Evolutionary conservation across 2,888 invertebrate species (phyloP).

Genomic region (Crocallis elinguaria): DNA sequence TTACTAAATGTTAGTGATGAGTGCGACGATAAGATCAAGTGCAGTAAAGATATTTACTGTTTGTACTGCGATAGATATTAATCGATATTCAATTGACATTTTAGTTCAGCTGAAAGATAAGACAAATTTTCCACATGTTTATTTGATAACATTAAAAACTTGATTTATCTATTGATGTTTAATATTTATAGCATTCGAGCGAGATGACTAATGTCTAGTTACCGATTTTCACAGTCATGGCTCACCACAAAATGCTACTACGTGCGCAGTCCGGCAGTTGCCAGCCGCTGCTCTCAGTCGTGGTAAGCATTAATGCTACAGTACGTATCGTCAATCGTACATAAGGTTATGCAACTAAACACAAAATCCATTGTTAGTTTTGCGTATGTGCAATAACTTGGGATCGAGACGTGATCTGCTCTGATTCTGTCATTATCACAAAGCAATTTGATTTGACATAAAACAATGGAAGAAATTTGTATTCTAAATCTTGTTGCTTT

Average conservation of each 20-base stretch:
- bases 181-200: background rate
- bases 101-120: background rate
- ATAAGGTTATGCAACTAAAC: slow-evolving; percentile 40
- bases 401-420: slow-evolving; percentile 31
- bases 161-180: background rate
- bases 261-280: slow-evolving; percentile 23
- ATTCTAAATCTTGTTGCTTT: slow-evolving; percentile 19
- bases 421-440: slow-evolving; percentile 31
- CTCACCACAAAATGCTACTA: slow-evolving; percentile 24
- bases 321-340: slow-evolving; percentile 32
- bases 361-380: slow-evolving; percentile 34
- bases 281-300: slow-evolving; percentile 12
- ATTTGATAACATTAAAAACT: background rate
- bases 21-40: slow-evolving; percentile 28
- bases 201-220: background rate
- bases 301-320: slow-evolving; percentile 36
- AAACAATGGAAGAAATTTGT: background rate
- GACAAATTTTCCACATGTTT: slow-evolving; percentile 1
- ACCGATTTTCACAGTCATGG: slow-evolving; percentile 18
- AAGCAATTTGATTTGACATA: slow-evolving; percentile 6
- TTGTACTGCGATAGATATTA: background rate
- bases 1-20: slow-evolving; percentile 56
- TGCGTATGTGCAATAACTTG: slow-evolving; percentile 24
- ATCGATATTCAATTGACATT: background rate
- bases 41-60: slow-evolving; percentile 18